These are phyloP conservation scores for Cyprinella venusta DNA, from an alignment of 2,797 vertebrate genomes.

Conservation along the genomic window DNA sequence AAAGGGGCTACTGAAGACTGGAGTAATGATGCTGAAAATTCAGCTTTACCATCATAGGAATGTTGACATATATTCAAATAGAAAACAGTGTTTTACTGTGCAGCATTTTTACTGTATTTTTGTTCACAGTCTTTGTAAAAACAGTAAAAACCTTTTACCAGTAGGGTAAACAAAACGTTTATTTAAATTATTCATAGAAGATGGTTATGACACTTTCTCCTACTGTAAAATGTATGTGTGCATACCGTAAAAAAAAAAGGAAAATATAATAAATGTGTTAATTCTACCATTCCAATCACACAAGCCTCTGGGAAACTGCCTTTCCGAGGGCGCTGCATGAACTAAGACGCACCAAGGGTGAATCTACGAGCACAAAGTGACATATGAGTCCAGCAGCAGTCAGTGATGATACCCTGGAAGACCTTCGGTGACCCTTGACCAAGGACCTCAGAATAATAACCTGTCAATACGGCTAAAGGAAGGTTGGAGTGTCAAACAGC, in stretches of 20 bases:
- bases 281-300: constrained; percentile 9
- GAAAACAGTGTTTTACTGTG: not conserved
- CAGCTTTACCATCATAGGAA: not conserved
- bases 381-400: constrained; percentile 23
- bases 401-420: constrained; percentile 27
- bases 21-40: not conserved
- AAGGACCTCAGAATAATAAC: constrained; percentile 18
- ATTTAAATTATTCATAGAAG: not conserved
- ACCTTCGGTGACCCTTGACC: constrained; percentile 13
- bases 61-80: not conserved
- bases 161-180: not conserved
- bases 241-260: not conserved
- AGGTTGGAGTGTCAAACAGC: constrained; percentile 10
- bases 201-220: not conserved
- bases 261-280: not conserved
- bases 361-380: constrained; percentile 12
- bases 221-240: not conserved
- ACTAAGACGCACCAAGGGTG: not conserved
- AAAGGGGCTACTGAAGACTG: not conserved
- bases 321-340: not conserved
- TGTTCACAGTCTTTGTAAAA: not conserved
- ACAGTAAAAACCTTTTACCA: not conserved
- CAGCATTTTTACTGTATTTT: too few species aligned
- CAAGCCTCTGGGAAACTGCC: not conserved
- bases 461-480: constrained; percentile 20